Conservation (phyloP, 2,797 vertebrate genomes). For the Spinus olivaceus region DNA sequence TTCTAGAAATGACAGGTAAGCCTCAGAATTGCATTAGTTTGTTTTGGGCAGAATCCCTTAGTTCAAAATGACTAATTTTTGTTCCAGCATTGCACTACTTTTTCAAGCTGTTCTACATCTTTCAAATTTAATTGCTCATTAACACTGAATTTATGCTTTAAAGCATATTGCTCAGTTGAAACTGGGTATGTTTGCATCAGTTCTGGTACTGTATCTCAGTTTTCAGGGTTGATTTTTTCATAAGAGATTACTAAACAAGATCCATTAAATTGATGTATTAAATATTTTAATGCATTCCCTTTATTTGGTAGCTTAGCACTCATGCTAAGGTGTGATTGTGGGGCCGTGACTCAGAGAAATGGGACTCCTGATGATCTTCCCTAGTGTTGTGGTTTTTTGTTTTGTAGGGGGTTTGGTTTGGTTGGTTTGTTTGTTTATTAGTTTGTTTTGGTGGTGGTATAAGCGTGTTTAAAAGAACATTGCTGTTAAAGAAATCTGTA, state of each 20-base stretch:
- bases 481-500: neutral
- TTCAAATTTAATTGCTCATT: neutral
- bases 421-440: neutral
- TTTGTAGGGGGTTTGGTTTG: neutral
- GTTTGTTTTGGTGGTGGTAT: neutral
- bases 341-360: neutral
- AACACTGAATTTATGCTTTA: neutral
- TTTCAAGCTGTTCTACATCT: neutral
- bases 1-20: conserved; percentile 87
- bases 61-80: neutral
- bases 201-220: neutral
- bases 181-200: neutral
- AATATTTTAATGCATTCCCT: neutral
- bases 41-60: neutral
- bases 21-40: neutral
- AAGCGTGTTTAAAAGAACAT: neutral
- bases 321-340: neutral
- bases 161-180: neutral
- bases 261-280: neutral
- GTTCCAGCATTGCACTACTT: neutral
- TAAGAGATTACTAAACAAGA: neutral
- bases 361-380: neutral
- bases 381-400: neutral
- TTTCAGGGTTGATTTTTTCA: neutral
- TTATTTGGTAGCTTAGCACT: neutral